Percentiles rank a stretch among this genome's conserved stretches.
Evolutionary conservation across 23 tunicate species (phyloP).

Genomic region (Halocynthia roretzi): DNA sequence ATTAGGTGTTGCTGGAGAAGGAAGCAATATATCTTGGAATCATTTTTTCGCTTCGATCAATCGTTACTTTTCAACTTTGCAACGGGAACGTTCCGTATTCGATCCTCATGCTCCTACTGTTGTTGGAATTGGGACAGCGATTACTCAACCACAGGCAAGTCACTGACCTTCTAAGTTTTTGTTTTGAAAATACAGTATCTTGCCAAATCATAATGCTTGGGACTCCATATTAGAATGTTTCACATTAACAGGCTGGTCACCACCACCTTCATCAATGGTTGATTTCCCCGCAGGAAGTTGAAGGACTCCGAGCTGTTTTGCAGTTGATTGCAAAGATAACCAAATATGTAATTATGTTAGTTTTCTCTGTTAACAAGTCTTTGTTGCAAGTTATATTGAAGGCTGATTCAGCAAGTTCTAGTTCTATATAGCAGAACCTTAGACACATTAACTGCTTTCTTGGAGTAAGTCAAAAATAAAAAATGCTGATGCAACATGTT

Average conservation of each 20-base stretch:
- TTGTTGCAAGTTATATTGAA: no score
- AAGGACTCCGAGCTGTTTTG: conserved; percentile 71
- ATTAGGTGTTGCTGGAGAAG: conserved; percentile 52
- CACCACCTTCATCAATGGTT: neutral
- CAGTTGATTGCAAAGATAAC: conserved; percentile 52
- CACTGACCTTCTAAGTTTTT: neutral
- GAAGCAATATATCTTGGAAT: conserved; percentile 61
- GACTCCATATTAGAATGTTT: neutral
- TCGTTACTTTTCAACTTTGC: conserved; percentile 55
- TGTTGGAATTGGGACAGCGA: neutral
- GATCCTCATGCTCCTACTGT: conserved; percentile 22
- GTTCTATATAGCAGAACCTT: no score
- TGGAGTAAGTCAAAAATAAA: no score
- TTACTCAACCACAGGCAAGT: neutral
- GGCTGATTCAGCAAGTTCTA: no score
- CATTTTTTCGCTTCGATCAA: conserved; percentile 69
- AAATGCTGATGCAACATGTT: no score
- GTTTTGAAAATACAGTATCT: neutral
- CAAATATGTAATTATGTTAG: conserved; percentile 42
- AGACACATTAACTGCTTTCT: no score
- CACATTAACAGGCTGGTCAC: neutral
- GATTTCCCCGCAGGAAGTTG: conserved; percentile 88
- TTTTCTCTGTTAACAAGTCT: neutral
- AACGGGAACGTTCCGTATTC: conserved; percentile 29
- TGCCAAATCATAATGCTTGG: neutral